phyloP scores from a whole-genome alignment of 2,797 vertebrate genomes.

The Acanthurus lineatus region DNA sequence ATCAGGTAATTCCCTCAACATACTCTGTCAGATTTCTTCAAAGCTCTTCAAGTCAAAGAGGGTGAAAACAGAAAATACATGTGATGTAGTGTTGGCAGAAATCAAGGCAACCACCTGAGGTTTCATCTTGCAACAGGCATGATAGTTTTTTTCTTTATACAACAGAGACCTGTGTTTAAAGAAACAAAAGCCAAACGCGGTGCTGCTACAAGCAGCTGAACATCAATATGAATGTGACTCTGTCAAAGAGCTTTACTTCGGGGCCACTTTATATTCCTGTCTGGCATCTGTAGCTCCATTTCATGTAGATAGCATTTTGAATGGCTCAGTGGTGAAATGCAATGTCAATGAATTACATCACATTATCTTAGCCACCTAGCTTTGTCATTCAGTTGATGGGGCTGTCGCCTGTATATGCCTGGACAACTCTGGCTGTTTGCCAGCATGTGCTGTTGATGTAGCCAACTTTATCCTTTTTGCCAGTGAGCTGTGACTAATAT shows the following conservation, averaged over 20 bases:
- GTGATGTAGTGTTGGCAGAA: conserved; percentile 35
- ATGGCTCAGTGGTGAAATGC: conserved; percentile 57
- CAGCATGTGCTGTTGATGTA: conserved; percentile 68
- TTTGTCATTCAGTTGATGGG: conserved; percentile 66
- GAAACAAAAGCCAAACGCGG: conserved; percentile 1
- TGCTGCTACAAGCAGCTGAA: conserved; percentile 34
- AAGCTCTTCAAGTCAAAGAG: conserved; percentile 44
- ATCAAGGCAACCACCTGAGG: conserved; percentile 35
- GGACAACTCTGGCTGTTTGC: conserved; percentile 63
- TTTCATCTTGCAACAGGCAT: conserved; percentile 33
- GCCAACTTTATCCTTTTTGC: conserved; percentile 69
- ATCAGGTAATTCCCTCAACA: conserved; percentile 39
- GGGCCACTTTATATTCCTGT: conserved; percentile 47
- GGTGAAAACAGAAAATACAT: conserved; percentile 34
- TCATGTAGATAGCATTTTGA: conserved; percentile 58
- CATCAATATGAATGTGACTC: conserved; percentile 52
- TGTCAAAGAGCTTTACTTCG: conserved; percentile 34
- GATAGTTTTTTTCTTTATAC: conserved; percentile 30
- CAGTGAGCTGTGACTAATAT: conserved; percentile 78
- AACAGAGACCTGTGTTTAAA: conserved; percentile 32
- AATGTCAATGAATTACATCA: conserved; percentile 67
- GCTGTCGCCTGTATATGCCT: conserved; percentile 56
- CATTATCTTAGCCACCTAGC: conserved; percentile 64
- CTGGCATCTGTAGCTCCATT: conserved; percentile 52
- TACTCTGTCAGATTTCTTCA: conserved; percentile 51